phyloP scores from a whole-genome alignment of 2,797 vertebrate genomes.

The Dipus sagitta region DNA sequence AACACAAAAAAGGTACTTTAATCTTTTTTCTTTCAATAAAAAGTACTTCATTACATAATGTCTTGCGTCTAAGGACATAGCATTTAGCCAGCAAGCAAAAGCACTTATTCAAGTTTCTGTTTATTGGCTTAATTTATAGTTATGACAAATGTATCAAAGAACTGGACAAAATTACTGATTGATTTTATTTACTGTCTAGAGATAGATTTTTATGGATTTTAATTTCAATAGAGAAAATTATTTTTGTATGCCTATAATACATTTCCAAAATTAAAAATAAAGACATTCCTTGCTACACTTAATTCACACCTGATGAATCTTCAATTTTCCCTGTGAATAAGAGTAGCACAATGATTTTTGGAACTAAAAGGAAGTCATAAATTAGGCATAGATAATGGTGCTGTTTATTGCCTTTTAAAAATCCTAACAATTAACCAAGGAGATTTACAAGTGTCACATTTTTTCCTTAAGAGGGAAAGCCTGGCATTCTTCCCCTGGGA shows the following conservation, averaged over 20 bases:
- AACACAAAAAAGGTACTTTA: neutral
- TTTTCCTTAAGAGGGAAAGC: too few species aligned
- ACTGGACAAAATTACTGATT: neutral
- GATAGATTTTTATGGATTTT: conserved; percentile 33
- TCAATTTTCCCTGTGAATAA: too few species aligned
- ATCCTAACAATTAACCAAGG: too few species aligned
- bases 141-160: conserved; percentile 29
- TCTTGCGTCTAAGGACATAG: conserved; percentile 10
- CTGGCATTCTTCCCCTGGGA: too few species aligned
- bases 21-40: conserved; percentile 21
- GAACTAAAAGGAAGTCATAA: too few species aligned
- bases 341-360: too few species aligned
- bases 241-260: neutral
- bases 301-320: too few species aligned
- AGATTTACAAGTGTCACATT: too few species aligned
- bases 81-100: conserved; percentile 1
- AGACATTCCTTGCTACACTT: neutral
- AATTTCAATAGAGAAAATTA: neutral
- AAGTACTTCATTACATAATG: neutral
- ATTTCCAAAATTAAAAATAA: conserved; percentile 56
- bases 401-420: too few species aligned
- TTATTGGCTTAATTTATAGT: conserved; percentile 35
- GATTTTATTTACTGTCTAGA: conserved; percentile 7
- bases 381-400: too few species aligned
- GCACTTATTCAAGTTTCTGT: conserved; percentile 11